Base-by-base conservation (phyloP, 2,113 vertebrate species). In the Odobenus rosmarus region DNA sequence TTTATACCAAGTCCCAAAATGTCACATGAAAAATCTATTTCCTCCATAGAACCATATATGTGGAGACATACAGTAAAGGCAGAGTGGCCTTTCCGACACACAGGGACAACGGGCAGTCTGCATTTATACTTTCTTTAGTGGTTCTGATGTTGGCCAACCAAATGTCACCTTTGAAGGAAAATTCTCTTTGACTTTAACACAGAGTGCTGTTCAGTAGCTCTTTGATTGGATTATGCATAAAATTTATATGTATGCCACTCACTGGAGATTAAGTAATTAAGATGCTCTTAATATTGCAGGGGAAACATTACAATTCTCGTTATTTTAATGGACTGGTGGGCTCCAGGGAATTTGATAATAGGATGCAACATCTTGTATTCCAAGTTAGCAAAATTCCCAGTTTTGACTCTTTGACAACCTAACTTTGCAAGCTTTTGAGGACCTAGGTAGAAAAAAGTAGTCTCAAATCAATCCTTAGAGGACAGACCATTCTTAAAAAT, bases 251-350 rank as follows among this genome's bases (percentile, higher is more conserved):
- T 62, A 1, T 95, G 36, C 81, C 49, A 95, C 86, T 98, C 82
- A 72, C 5, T 97, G 59, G 96, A 64, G 92, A 98, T 90, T 96
- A 97, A 95, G 96, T 98, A 98, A 98, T 98, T 98, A 84, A 97
- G 96, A 97, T 86, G 7, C 90, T 94, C 97, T 98, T 98, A 96
- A 97, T 96, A 96, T 97, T 97, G 39, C 95, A 76, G 74, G 71
- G 10, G 85, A 90, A 89, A 79, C 83, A 97, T 92, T 95, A 85
- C 51, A 88, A 49, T 74, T 93, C 84, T 98, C 93, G 96, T 98
- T 97, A 96, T 95, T 80, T 96, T 97, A 95, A 90, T 67, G 92
- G 96, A 23, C 4, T 97, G 79, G 26, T 57, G 79, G 26, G 7
- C 90, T 95, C 97, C 86, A 62, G 97, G 69, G 81, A 6, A 6